These are phyloP conservation scores for Tamias sibiricus DNA, from an alignment of 2,113 vertebrate genomes.

Conservation along the genomic window DNA sequence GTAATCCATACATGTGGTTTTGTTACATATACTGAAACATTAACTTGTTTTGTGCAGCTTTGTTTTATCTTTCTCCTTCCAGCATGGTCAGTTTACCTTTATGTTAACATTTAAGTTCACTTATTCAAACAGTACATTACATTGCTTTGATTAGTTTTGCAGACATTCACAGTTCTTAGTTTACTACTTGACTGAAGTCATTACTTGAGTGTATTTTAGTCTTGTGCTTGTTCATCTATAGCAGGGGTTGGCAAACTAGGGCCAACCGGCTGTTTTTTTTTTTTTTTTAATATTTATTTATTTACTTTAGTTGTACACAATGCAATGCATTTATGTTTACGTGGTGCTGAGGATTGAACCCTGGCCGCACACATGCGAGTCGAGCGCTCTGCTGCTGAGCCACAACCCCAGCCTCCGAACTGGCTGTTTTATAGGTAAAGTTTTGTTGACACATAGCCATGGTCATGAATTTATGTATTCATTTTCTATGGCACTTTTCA, in stretches of 20 bases:
- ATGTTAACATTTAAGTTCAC: constrained; percentile 46
- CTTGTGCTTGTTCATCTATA: not conserved
- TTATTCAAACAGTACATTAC: constrained; percentile 18
- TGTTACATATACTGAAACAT: not conserved
- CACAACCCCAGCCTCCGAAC: too few relatives aligned
- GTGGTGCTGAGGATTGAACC: too few relatives aligned
- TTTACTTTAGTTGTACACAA: too few relatives aligned
- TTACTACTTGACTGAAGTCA: not conserved
- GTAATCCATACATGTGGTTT: not conserved
- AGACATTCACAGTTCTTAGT: not conserved
- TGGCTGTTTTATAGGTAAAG: not conserved
- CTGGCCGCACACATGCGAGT: too few relatives aligned
- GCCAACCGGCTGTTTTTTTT: too few relatives aligned
- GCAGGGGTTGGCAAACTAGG: not conserved
- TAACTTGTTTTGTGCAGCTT: constrained; percentile 36
- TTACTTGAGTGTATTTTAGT: not conserved
- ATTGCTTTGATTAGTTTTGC: constrained; percentile 15
- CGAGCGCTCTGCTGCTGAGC: too few relatives aligned
- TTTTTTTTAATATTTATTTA: too few relatives aligned
- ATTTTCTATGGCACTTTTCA: not conserved
- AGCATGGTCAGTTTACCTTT: constrained; percentile 18
- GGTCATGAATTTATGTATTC: not conserved
- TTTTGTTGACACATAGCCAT: not conserved
- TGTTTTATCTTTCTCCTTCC: not conserved
- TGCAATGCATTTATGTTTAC: too few relatives aligned